Base-by-base conservation (phyloP, 2,888 invertebrate genomes). In the Colostygia pectinataria region DNA sequence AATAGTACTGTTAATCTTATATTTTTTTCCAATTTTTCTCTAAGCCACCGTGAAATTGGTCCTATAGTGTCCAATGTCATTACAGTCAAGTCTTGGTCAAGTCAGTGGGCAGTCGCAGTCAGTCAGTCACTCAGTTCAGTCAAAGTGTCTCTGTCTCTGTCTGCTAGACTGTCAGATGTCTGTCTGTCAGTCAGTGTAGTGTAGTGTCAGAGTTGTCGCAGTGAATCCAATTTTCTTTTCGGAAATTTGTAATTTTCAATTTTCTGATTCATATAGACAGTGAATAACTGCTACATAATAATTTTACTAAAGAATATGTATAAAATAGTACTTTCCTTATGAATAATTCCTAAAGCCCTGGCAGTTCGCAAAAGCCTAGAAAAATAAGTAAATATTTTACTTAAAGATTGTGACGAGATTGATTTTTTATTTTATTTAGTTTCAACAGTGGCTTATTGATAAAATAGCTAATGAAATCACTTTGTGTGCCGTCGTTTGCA, bases 391-490 rank as follows among this genome's bases (percentile, higher is more conserved):
- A 85, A 83, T 87, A 84, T 80, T 71, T 74, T 71, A 79, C 74
- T n/a, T n/a, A n/a, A n/a, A n/a, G n/a, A 69, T 74, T 86, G 77
- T 83, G 79, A 78, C 72, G 61, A 73, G 77, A 86, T 88, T 85
- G 83, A 83, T 82, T 86, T 58, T 76, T 87, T 80, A 74, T 82
- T 85, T 86, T 83, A 80, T 83, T 87, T 86, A 81, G 67, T 80
- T 79, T 65, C 62, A 77, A 77, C 77, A 83, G 86, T 84, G 83
- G 88, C 87, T 90, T 88, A 77, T 85, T 87, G 83, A 75, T 82
- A 80, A 77, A 80, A 82, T 85, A 77, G 86, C 86, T 85, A 74
- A 71, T 71, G 77, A 75, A 80, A 70, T 80, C 83, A 87, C 82
- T 76, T 79, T 78, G 66, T 66, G 76, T 73, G 82, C 80, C 78